Evolutionary conservation across 2,797 vertebrate species (phyloP), one percentile per base, ranked within the genome.

Genomic region (Cirrhinus molitorella): DNA sequence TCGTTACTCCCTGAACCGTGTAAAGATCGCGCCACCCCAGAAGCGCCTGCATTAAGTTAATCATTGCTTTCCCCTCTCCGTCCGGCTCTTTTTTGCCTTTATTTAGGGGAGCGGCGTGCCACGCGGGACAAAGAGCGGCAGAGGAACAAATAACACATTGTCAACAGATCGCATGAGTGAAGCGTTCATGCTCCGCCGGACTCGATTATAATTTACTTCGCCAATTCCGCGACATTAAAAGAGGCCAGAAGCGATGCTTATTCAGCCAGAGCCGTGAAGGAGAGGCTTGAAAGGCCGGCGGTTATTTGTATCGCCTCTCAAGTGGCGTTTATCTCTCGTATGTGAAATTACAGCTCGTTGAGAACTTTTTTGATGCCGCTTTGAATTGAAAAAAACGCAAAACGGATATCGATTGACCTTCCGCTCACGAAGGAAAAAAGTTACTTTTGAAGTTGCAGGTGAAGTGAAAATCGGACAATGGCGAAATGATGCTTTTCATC

Each of bases 41-140:
- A 43, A 80, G 87, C 89, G 71, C 85, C 85, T 86, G 88, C 90
- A 92, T 90, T 93, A 84, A 83, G 75, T 83, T 90, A 92, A 94
- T 95, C 94, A 94, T 94, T 94, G 92, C 90, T 91, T 93, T 94
- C 88, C 85, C 86, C 88, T 91, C 37, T 94, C 92, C 92, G 92
- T 93, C 92, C 89, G 92, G 91, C 94, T 93, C 88, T 88, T 85
- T n/a, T 92, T 68, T 55, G 53, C 8, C 4, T 88, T 91, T 90
- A 90, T 93, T 93, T 92, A 88, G 31, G 87, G 79, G 90, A 91
- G 73, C 88, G 88, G 70, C 82, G 91, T 45, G 51, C 74, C 86
- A 88, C 89, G 16, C 59, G 25, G 82, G 79, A 86, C 91, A 92
- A 93, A 91, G 90, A 90, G 86, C 88, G 86, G 76, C 31, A 89